phyloP scores from a whole-genome alignment of 1,140 invertebrate species.

The Vanessa tameamea region DNA sequence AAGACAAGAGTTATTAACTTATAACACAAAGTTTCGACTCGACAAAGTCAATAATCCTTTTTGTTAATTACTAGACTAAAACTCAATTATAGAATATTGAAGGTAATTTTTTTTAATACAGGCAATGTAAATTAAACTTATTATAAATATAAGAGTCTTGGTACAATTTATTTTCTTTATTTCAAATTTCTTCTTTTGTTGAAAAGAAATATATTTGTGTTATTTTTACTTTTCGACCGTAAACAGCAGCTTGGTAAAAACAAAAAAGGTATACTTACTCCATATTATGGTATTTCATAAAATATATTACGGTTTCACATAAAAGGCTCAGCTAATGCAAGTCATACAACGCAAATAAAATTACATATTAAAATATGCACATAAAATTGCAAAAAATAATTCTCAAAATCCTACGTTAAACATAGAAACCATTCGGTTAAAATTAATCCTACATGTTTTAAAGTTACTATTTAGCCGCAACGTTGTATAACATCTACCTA shows the following conservation, averaged over 20 bases:
- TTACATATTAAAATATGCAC: neutral
- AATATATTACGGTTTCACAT: neutral
- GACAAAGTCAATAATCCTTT: no score
- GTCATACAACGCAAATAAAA: neutral
- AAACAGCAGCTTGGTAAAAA: neutral
- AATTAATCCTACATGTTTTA: neutral
- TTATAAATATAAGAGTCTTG: no score
- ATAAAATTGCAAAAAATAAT: neutral
- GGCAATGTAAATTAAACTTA: no score
- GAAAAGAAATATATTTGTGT: no score
- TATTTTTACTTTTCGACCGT: no score
- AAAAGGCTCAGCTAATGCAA: neutral
- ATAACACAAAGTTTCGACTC: no score
- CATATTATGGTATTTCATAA: neutral
- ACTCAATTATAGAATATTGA: no score
- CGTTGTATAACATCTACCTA: neutral
- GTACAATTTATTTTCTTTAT: neutral
- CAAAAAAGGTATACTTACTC: neutral
- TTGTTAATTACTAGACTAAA: no score
- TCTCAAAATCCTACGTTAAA: neutral
- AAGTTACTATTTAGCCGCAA: neutral
- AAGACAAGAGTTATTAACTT: no score
- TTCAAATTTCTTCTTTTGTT: neutral
- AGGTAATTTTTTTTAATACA: no score
- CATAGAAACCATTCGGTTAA: neutral